Conservation (phyloP, 1,140 invertebrate genomes). For the Halictus rubicundus region DNA sequence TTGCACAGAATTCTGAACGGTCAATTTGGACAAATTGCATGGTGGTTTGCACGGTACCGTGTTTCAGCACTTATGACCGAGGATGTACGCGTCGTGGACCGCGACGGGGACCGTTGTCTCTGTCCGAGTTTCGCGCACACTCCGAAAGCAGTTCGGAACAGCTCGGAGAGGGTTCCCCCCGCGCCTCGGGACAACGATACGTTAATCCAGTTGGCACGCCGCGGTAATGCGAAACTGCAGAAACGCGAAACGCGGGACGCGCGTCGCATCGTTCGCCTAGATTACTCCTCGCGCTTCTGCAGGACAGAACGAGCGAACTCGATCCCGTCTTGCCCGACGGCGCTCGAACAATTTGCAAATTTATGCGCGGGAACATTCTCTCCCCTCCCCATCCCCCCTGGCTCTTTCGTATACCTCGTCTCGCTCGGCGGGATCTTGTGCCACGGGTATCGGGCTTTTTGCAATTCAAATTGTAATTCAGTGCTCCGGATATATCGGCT, state of each 20-base stretch:
- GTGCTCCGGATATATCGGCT: slow-evolving; percentile 21
- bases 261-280: not conserved
- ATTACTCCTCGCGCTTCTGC: slow-evolving; percentile 6
- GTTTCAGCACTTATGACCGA: no score
- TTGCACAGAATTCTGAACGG: no score
- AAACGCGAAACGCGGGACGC: slow-evolving; percentile 3
- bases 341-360: slow-evolving; percentile 44
- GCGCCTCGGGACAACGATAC: slow-evolving; percentile 31
- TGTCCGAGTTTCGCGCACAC: no score
- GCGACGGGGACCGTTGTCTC: no score
- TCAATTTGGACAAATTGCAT: no score
- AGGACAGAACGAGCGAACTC: not conserved
- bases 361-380: slow-evolving; percentile 22
- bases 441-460: not conserved
- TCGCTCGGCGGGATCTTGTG: no score
- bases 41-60: no score
- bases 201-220: slow-evolving; percentile 41
- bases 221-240: slow-evolving; percentile 36
- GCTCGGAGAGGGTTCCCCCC: not conserved
- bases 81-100: no score
- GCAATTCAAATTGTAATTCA: slow-evolving; percentile 21
- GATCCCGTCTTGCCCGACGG: slow-evolving; percentile 33
- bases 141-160: not conserved
- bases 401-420: no score
- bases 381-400: not conserved